A percentile compares a stretch with the other conserved stretches of the same genome.
phyloP scores from a whole-genome alignment of 2,113 vertebrate species.

The Australoheros scitulus region DNA sequence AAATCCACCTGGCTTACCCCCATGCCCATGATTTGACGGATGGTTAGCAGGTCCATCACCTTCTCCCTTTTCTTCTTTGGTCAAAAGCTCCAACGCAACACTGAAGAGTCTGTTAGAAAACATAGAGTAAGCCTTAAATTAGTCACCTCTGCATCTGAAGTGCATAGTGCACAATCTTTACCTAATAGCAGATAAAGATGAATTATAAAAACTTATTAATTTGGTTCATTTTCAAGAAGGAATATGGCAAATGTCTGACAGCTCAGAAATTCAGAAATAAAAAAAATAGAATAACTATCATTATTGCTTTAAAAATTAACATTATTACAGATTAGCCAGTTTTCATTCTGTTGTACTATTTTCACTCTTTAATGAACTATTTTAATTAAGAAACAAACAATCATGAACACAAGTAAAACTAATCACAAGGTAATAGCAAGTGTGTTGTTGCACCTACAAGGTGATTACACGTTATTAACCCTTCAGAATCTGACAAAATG shows the following conservation, averaged over 20 bases:
- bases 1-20: slow-evolving; percentile 95
- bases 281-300: background rate
- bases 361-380: background rate
- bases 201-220: background rate
- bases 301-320: background rate
- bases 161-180: background rate
- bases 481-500: background rate
- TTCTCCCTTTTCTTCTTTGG: slow-evolving; percentile 83
- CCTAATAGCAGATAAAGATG: background rate
- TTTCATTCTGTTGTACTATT: background rate
- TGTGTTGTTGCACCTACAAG: background rate
- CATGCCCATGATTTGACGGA: slow-evolving; percentile 81
- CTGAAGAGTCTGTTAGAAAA: slow-evolving; percentile 91
- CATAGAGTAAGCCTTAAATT: background rate
- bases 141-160: background rate
- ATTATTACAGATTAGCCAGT: background rate
- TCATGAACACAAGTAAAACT: background rate
- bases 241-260: background rate
- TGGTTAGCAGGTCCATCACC: slow-evolving; percentile 66
- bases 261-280: background rate
- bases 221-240: background rate
- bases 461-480: background rate
- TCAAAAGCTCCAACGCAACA: slow-evolving; percentile 98
- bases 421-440: background rate
- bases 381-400: background rate